Evolutionary conservation across 2,797 vertebrate genomes (phyloP).

Genomic region (Astyanax mexicanus): DNA sequence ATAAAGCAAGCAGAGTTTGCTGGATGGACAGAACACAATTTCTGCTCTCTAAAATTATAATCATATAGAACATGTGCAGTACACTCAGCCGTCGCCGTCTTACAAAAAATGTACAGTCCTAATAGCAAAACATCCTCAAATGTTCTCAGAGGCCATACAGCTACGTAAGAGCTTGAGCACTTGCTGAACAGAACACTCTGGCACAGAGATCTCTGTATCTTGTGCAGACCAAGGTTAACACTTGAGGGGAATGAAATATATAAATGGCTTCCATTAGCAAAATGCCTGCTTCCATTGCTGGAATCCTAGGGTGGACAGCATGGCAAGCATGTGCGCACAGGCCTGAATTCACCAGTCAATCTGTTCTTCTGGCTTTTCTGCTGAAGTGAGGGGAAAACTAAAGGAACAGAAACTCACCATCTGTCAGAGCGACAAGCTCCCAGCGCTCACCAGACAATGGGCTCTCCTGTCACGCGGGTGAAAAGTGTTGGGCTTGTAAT

Average conservation of each 20-base stretch:
- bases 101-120: neutral
- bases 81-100: neutral
- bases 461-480: conserved; percentile 33
- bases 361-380: conserved; percentile 51
- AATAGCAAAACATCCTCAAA: neutral
- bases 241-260: conserved; percentile 1
- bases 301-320: conserved; percentile 21
- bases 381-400: conserved; percentile 47
- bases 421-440: conserved; percentile 49
- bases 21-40: too few species aligned
- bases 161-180: conserved; percentile 5
- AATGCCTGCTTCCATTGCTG: neutral
- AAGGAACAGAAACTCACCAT: conserved; percentile 55
- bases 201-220: neutral
- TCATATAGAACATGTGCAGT: neutral
- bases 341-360: conserved; percentile 46
- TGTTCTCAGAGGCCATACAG: too few species aligned
- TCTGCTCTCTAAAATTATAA: neutral
- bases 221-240: conserved; percentile 18
- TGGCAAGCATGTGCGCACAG: conserved; percentile 27
- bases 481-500: conserved; percentile 41
- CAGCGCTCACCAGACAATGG: conserved; percentile 44
- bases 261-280: conserved; percentile 23
- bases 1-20: too few species aligned
- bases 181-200: neutral